Evolutionary conservation across 2,113 vertebrate genomes (phyloP), one percentile per base, ranked within the genome.

Genomic region (Polyodon spathula): DNA sequence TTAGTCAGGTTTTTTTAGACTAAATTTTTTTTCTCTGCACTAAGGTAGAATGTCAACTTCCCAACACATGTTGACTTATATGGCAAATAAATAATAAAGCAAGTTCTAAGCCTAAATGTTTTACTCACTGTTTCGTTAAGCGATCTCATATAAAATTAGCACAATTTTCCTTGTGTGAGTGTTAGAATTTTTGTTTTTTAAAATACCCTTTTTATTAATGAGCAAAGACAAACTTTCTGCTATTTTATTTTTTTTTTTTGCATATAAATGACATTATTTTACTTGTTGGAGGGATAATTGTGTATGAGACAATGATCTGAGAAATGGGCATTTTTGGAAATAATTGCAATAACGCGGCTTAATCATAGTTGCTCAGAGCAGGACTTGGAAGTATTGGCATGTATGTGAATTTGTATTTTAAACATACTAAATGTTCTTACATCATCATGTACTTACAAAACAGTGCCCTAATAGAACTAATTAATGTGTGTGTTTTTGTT

Each of bases 1-100:
- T 60, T 54, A 55, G 48, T 65, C 54, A 63, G 15, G 52, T 57
- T 65, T 60, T 27, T 38, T 60, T 37, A 60, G 53, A 60, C 58
- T 59, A 50, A 52, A 40, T 15, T 58, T 9, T 58, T 43, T 42
- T 52, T 53, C 63, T 51, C 40, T 16, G 58, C 39, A 55, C 37
- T 56, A 62, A 51, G 39, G 39, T 38, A 53, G 17, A 48, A 41
- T 42, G 6, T 43, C 43, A 60, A 48, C 27, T 54, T 64, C 58
- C 39, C 57, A 16, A 41, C 60, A 51, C 16, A 37, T 38, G 59
- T 39, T 38, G 46, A 40, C 27, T 51, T 37, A 53, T 61, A 53
- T 44, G 44, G 15, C 38, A 37, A n/a, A 38, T 50, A 61, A 41
- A 40, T 53, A 61, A 50, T 53, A 37, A 48, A n/a, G n/a, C 5